These are phyloP conservation scores for Microcebus murinus DNA, from an alignment of 2,113 vertebrate species.

Conservation along the genomic window DNA sequence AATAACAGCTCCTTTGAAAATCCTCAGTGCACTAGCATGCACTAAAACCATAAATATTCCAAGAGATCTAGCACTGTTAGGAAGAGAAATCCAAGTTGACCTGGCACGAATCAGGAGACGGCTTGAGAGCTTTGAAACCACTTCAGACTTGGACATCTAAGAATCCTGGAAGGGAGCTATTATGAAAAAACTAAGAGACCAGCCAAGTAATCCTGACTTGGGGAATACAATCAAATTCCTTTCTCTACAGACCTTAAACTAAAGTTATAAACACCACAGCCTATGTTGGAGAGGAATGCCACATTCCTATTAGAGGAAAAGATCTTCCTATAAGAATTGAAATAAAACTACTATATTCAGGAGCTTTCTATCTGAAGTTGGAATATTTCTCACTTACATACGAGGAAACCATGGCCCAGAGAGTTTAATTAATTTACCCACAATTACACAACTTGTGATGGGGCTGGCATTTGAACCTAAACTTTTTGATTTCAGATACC, in stretches of 20 bases:
- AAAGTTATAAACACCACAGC: constrained; percentile 35
- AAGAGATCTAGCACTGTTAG: not conserved
- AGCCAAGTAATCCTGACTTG: constrained; percentile 21
- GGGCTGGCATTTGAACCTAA: not conserved
- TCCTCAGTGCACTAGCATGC: not conserved
- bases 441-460: not conserved
- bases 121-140: not conserved
- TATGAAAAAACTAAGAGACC: not conserved
- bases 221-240: constrained; percentile 19
- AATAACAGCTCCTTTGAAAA: constrained; percentile 8
- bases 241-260: constrained; percentile 23
- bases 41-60: not conserved
- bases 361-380: not conserved
- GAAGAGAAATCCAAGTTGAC: not conserved
- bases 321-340: not conserved
- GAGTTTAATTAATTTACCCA: not conserved
- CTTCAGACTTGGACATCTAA: constrained; percentile 34
- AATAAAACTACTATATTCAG: not conserved
- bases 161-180: constrained; percentile 13
- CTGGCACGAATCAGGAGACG: not conserved
- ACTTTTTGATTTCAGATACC: not conserved
- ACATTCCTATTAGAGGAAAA: not conserved
- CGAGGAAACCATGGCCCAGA: not conserved
- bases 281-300: not conserved
- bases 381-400: not conserved